A percentile compares a stretch with the other conserved stretches of the same genome.
phyloP scores from a whole-genome alignment of 2,888 invertebrate species.

The Dryobotodes eremita region DNA sequence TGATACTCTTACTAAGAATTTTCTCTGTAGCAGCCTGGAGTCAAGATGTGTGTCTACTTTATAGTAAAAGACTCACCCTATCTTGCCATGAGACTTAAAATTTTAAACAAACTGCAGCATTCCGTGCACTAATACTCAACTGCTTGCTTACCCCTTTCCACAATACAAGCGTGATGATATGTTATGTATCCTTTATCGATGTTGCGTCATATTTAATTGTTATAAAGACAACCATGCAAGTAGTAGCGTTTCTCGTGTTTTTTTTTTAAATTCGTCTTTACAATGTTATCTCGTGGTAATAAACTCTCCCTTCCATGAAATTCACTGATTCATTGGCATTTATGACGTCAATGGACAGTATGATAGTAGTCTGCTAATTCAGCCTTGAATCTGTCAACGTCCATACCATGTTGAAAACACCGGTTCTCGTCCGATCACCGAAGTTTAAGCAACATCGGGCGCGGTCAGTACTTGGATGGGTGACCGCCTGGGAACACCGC shows the following conservation, averaged over 20 bases:
- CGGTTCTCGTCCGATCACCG: constrained; percentile 90
- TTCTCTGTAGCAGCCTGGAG: too few relatives aligned
- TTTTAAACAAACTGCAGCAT: neutral
- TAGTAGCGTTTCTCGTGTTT: too few relatives aligned
- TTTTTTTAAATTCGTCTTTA: neutral
- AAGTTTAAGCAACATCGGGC: constrained; percentile 88
- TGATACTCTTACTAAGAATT: neutral
- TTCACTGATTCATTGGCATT: neutral
- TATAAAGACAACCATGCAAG: too few relatives aligned
- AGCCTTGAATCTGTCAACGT: constrained; percentile 70
- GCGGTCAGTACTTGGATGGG: constrained; percentile 88
- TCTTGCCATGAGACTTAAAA: neutral
- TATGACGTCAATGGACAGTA: constrained; percentile 19
- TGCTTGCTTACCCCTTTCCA: neutral
- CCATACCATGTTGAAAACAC: constrained; percentile 88
- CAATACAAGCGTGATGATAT: neutral
- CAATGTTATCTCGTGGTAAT: neutral
- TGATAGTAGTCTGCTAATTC: neutral
- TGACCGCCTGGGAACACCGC: constrained; percentile 85
- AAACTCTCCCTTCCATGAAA: neutral
- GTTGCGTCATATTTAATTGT: neutral
- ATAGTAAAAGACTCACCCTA: too few relatives aligned
- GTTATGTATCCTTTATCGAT: neutral
- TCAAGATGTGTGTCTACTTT: neutral
- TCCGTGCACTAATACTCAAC: too few relatives aligned